Evolutionary conservation across 2,113 vertebrate species (phyloP).

Genomic region (Lepidothrix coronata): DNA sequence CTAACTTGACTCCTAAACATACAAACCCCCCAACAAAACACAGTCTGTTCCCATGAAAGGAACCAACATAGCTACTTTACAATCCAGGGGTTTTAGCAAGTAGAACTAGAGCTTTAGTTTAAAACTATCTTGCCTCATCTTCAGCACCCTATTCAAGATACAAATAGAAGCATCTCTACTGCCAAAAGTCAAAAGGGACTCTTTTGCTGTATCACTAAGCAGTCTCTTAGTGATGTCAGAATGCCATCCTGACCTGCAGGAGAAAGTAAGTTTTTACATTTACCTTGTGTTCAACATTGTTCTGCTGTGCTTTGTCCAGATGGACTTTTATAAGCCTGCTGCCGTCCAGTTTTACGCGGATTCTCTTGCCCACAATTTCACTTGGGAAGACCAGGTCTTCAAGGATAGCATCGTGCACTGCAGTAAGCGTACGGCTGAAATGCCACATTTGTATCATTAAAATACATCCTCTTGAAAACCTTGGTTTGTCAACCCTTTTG

Average conservation of each 20-base stretch:
- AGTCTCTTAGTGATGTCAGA: background rate
- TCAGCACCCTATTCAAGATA: background rate
- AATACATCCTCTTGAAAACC: background rate
- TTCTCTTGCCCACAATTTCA: constrained; percentile 97
- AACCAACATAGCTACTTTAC: background rate
- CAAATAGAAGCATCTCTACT: background rate
- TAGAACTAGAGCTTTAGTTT: background rate
- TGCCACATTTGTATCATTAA: background rate
- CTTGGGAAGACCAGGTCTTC: constrained; percentile 98
- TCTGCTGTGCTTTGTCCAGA: constrained; percentile 98
- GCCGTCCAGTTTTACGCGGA: constrained; percentile 93
- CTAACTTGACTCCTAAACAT: background rate
- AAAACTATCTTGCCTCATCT: background rate
- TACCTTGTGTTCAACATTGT: constrained; percentile 99
- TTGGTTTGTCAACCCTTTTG: background rate
- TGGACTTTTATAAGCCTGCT: constrained; percentile 98
- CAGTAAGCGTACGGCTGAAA: constrained; percentile 90
- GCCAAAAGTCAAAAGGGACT: background rate
- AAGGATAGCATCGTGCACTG: constrained; percentile 95
- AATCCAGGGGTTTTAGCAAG: background rate
- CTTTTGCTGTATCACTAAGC: background rate
- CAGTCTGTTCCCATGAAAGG: background rate
- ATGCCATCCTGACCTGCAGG: background rate
- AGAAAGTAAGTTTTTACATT: background rate
- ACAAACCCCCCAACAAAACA: background rate